Percentiles rank a stretch among this genome's conserved stretches.
Conservation (phyloP, 2,113 vertebrate species). For the Mastomys natalensis region DNA sequence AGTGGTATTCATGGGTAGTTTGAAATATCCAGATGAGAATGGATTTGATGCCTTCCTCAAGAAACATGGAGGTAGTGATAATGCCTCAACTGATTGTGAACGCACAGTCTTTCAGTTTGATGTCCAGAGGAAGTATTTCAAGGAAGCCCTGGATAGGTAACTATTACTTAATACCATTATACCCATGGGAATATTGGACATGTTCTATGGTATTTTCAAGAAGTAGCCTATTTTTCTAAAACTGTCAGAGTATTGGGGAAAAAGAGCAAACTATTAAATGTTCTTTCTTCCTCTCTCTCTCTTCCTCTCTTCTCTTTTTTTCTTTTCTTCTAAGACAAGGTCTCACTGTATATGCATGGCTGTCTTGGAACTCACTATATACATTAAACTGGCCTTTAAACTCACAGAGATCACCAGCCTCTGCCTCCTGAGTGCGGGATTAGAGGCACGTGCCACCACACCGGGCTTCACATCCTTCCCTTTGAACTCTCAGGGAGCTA, state of each 20-base stretch:
- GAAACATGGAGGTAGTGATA: constrained; percentile 96
- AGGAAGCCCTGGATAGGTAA: constrained; percentile 96
- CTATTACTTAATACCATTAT: constrained; percentile 27
- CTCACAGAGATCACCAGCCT: background rate
- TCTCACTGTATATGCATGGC: background rate
- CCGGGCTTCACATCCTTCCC: background rate
- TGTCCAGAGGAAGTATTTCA: constrained; percentile 96
- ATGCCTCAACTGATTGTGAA: constrained; percentile 97
- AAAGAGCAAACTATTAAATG: constrained; percentile 40
- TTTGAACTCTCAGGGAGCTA: background rate
- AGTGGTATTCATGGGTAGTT: constrained; percentile 99
- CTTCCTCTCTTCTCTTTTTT: too few relatives aligned
- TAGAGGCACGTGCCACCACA: background rate
- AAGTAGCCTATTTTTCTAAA: constrained; percentile 35
- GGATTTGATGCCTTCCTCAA: constrained; percentile 97
- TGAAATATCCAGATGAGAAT: constrained; percentile 97
- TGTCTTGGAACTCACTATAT: background rate
- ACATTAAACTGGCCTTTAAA: background rate
- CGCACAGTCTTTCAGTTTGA: constrained; percentile 98
- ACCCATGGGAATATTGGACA: constrained; percentile 21
- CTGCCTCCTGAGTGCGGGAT: background rate
- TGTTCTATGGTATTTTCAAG: constrained; percentile 22
- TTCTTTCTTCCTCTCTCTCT: background rate
- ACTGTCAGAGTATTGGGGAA: constrained; percentile 36
- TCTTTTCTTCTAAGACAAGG: background rate